These are phyloP conservation scores for Indicator indicator DNA, from an alignment of 2,113 vertebrate species.

Conservation along the genomic window DNA sequence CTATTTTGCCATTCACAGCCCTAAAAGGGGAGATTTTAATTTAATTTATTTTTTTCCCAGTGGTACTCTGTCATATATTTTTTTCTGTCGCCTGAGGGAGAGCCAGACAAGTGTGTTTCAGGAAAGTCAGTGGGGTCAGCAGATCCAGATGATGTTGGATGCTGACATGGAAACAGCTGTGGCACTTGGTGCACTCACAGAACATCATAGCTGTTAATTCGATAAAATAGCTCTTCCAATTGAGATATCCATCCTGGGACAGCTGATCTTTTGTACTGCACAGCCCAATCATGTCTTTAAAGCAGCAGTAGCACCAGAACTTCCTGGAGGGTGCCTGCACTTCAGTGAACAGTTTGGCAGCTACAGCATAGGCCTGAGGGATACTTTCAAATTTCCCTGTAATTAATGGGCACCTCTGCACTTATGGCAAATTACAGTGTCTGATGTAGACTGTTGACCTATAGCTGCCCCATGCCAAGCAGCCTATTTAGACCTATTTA, in stretches of 20 bases:
- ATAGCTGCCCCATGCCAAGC: conserved; percentile 57
- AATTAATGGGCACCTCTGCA: conserved; percentile 69
- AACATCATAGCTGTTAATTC: conserved; percentile 61
- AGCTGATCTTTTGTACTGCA: conserved; percentile 55
- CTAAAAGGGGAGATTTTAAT: conserved; percentile 6
- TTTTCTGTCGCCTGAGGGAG: conserved; percentile 30
- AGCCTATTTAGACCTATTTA: conserved; percentile 75
- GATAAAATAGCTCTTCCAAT: conserved; percentile 64
- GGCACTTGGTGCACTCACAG: conserved; percentile 50
- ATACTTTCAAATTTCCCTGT: conserved; percentile 68
- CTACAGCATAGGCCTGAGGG: conserved; percentile 51
- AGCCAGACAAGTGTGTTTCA: conserved; percentile 36
- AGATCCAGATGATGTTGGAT: conserved; percentile 61
- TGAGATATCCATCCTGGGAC: conserved; percentile 62
- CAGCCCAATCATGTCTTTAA: conserved; percentile 38
- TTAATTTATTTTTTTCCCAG: background rate
- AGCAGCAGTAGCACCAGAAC: conserved; percentile 47
- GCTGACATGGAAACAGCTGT: conserved; percentile 60
- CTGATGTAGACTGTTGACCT: conserved; percentile 69
- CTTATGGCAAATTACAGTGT: conserved; percentile 66
- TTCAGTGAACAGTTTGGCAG: conserved; percentile 61
- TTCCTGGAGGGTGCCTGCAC: conserved; percentile 54
- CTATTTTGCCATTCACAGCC: background rate
- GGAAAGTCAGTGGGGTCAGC: conserved; percentile 17
- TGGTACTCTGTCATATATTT: conserved; percentile 38